Conservation (phyloP, 2,888 invertebrate species). For the Thymelicus acteon region DNA sequence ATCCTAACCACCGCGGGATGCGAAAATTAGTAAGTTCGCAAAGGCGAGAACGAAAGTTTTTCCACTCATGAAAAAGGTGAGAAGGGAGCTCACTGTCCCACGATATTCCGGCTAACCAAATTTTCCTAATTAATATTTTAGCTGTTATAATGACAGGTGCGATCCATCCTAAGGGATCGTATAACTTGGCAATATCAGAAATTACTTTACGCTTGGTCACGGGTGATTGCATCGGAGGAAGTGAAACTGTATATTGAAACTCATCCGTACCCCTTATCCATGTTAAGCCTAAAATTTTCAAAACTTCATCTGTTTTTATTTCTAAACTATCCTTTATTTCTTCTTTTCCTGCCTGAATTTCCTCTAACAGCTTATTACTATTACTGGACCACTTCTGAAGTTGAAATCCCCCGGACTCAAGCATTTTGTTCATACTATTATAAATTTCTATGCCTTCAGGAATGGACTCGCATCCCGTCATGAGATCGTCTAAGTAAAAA, state of each 20-base stretch:
- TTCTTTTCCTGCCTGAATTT: constrained; percentile 45
- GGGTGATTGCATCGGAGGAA: constrained; percentile 4
- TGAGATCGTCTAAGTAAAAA: constrained; percentile 45
- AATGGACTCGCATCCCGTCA: constrained; percentile 42
- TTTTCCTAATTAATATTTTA: constrained; percentile 25
- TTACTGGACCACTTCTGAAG: constrained; percentile 6
- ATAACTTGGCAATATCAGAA: constrained; percentile 5
- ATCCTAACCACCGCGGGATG: constrained; percentile 2
- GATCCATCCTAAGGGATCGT: constrained; percentile 16
- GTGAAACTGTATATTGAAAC: constrained; percentile 25
- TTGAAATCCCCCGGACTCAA: constrained; percentile 46
- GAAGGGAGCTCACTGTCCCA: not conserved
- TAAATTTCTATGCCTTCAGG: constrained; percentile 40
- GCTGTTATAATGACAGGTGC: constrained; percentile 9
- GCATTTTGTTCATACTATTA: constrained; percentile 43
- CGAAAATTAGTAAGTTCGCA: constrained; percentile 9
- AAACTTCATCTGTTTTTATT: constrained; percentile 8
- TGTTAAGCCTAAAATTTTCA: constrained; percentile 20
- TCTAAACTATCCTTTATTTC: constrained; percentile 32
- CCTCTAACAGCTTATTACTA: constrained; percentile 1
- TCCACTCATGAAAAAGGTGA: constrained; percentile 3
- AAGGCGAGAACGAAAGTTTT: not conserved
- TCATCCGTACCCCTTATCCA: constrained; percentile 26
- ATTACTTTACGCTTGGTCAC: constrained; percentile 8
- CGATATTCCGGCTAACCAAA: constrained; percentile 5